Evolutionary conservation across 1,140 invertebrate genomes (phyloP).

Genomic region (Bombus affinis): DNA sequence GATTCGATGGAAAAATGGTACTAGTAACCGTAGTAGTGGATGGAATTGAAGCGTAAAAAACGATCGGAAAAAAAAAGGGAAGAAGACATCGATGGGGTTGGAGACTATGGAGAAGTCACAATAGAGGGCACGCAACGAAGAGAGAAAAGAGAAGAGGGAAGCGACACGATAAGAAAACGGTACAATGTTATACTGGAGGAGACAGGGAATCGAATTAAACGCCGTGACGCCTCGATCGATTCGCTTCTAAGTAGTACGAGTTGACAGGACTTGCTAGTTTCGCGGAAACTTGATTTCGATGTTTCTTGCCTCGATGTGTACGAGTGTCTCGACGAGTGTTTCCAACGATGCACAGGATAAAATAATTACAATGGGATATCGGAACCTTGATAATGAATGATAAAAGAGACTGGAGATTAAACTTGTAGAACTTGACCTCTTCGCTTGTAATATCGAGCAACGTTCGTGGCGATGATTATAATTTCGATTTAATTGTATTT

Average conservation of each 20-base stretch:
- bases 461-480: neutral
- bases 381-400: no score
- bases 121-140: neutral
- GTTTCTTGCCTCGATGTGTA: neutral
- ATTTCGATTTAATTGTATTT: neutral
- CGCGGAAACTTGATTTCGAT: slow-evolving; percentile 7
- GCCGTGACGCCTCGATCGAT: neutral
- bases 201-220: neutral
- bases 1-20: no score
- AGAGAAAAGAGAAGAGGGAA: slow-evolving; percentile 1
- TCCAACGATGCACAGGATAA: no score
- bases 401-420: no score
- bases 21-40: neutral
- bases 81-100: neutral
- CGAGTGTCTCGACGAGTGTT: no score
- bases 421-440: neutral
- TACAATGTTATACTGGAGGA: neutral
- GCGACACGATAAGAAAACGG: neutral
- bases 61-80: neutral
- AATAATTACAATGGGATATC: no score
- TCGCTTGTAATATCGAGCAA: neutral
- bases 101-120: neutral
- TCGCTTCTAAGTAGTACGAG: neutral
- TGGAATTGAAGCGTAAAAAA: neutral
- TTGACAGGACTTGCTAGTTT: neutral